Evolutionary conservation across 2,797 vertebrate species (phyloP), one percentile per base, ranked within the genome.

Genomic region (Lateolabrax maculatus): DNA sequence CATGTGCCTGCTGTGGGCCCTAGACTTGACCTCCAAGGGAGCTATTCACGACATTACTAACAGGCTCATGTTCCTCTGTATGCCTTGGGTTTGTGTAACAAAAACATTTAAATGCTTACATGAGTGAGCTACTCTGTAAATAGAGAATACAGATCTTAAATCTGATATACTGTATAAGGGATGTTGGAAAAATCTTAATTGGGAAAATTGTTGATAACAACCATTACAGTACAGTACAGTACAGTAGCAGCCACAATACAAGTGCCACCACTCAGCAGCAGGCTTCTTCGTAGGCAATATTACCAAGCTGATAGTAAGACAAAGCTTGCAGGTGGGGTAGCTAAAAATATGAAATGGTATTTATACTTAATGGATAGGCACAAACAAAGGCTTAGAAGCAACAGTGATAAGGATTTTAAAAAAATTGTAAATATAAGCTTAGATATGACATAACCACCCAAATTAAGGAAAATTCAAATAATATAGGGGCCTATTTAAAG

Each of bases 11-110:
- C 67, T 77, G 77, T 64, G 52, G 79, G 76, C 79, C 72, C 75
- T 77, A 53, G 72, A 92, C 83, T 84, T 89, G 90, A 93, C 90
- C 93, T 87, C 85, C 41, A 62, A 56, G 76, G 39, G 71, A 73
- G 84, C 68, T 62, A 70, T 83, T 81, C 56, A 58, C 67, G 48
- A 85, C 87, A 80, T 16, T 36, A 71, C 73, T 44, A 41, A 46
- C 37, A 10, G 56, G 74, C 58, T 91, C 83, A 36, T 2, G 86
- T 89, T 88, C 58, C 88, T 53, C 46, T 1, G 67, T 44, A 29
- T 49, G 68, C 53, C 55, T 49, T 2, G 51, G 31, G 71, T 60
- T 76, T 57, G 61, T 66, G 62, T 49, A 64, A 80, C 77, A 67
- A 77, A 84, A 79, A 74, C 82, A 82, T 60, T 68, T 43, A 66